Base-by-base conservation (phyloP, 2,797 vertebrate genomes). In the Gymnoscopelus microlampas region DNA sequence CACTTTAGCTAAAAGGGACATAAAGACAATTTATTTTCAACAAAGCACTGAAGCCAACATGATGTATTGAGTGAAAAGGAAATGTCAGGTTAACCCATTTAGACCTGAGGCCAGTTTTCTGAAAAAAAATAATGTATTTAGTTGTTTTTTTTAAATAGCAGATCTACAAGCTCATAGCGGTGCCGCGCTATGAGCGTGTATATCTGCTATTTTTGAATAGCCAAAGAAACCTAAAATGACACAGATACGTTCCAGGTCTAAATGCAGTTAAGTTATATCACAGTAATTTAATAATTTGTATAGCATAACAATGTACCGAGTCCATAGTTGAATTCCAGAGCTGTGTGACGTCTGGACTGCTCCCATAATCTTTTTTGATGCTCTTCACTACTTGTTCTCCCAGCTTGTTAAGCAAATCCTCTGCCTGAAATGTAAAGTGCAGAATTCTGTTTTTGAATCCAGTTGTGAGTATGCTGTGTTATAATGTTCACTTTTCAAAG, bases 241-340 rank as follows among this genome's bases (percentile, higher is more conserved):
- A n/a, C n/a, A n/a, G n/a, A n/a, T n/a, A n/a, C n/a, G n/a, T n/a
- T n/a, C n/a, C n/a, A n/a, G n/a, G n/a, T n/a, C n/a, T n/a, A n/a
- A n/a, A n/a, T n/a, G n/a, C n/a, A n/a, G n/a, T n/a, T 10, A 35
- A 19, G 32, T 58, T 35, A 19, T 48, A 13, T 19, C 2, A 15
- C n/a, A 15, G 12, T 44, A 10, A 44, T 35, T 56, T 11, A 14
- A 0, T 10, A 9, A 61, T 23, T 5, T 2, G 19, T 15, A 53
- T 5, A 26, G 32, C 3, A 5, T 2, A 0, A 4, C 77, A 14
- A 69, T 71, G 23, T 74, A 95, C 95, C 80, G 87, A 69, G 24
- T 2, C 71, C 95, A 96, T 96, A 0, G 92, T 92, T 0, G 84
- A 49, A 4, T 95, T 85, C 94, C 94, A 95, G 13, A 95, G 80